A percentile compares a stretch with the other conserved stretches of the same genome.
Evolutionary conservation across 1,140 invertebrate species (phyloP).

Genomic region (Popillia japonica): DNA sequence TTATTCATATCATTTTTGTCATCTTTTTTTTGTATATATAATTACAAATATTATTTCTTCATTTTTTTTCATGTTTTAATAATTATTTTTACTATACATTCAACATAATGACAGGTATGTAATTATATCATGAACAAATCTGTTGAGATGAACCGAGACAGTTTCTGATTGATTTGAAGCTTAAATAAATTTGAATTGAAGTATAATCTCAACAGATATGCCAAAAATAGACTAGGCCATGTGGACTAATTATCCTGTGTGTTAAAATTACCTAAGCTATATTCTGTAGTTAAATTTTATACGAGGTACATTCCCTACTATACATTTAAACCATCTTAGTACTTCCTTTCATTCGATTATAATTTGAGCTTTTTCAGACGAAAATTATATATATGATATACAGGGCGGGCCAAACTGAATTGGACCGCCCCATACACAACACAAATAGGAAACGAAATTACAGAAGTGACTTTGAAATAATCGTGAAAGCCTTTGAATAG

Average conservation of each 20-base stretch:
- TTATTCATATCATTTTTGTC: constrained; percentile 19
- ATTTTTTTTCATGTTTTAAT: background rate
- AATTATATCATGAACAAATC: background rate
- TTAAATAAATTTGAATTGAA: background rate
- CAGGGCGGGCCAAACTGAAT: too few relatives aligned
- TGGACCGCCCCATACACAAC: too few relatives aligned
- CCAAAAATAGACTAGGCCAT: constrained; percentile 36
- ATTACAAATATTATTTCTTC: constrained; percentile 32
- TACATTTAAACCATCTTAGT: background rate
- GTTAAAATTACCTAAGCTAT: constrained; percentile 35
- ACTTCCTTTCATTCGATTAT: background rate
- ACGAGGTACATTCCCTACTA: constrained; percentile 19
- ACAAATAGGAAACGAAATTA: background rate
- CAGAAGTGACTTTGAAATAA: background rate
- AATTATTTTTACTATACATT: too few relatives aligned
- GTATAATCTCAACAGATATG: constrained; percentile 37
- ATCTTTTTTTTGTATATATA: constrained; percentile 24
- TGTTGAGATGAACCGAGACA: constrained; percentile 29
- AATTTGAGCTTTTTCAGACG: background rate
- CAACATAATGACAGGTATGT: constrained; percentile 31
- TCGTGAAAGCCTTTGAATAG: background rate
- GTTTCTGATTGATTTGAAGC: background rate
- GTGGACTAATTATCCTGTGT: constrained; percentile 17
- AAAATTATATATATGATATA: too few relatives aligned
- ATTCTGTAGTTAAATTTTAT: constrained; percentile 4